Percentiles rank a stretch among this genome's conserved stretches.
phyloP scores from a whole-genome alignment of 2,797 vertebrate genomes.

The Oophaga sylvatica region DNA sequence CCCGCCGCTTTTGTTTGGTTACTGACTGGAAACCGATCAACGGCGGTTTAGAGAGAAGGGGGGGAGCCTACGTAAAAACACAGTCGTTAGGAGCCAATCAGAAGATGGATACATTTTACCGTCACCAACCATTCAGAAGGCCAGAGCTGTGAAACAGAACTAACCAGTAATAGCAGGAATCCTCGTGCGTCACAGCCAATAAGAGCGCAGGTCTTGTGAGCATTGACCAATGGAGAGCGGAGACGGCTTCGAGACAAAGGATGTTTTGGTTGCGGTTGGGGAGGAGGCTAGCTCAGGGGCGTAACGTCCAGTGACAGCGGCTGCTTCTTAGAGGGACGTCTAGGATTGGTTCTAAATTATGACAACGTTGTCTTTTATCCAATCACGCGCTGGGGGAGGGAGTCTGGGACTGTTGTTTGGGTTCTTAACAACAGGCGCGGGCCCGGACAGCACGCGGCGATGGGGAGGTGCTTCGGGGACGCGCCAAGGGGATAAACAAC shows the following conservation, averaged over 20 bases:
- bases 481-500: conserved; percentile 79
- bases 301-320: conserved; percentile 38
- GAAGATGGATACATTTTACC: not conserved
- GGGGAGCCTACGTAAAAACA: conserved; percentile 52
- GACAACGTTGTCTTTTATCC: not conserved
- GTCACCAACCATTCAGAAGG: conserved; percentile 23
- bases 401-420: conserved; percentile 51
- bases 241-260: conserved; percentile 58
- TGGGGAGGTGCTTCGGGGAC: conserved; percentile 62
- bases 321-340: not conserved
- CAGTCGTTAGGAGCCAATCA: conserved; percentile 25
- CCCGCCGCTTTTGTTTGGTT: conserved; percentile 63
- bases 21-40: conserved; percentile 59
- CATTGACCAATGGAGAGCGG: conserved; percentile 27
- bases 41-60: conserved; percentile 48
- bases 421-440: conserved; percentile 68
- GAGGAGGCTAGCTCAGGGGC: conserved; percentile 26
- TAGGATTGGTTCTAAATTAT: conserved; percentile 10
- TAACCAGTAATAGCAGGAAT: not conserved
- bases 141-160: not conserved
- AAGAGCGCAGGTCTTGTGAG: not conserved
- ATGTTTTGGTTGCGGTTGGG: conserved; percentile 61
- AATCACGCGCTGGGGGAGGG: conserved; percentile 9
- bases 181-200: conserved; percentile 53
- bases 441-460: conserved; percentile 56